Conservation (phyloP, 2,113 vertebrate species). For the Numenius arquata region DNA sequence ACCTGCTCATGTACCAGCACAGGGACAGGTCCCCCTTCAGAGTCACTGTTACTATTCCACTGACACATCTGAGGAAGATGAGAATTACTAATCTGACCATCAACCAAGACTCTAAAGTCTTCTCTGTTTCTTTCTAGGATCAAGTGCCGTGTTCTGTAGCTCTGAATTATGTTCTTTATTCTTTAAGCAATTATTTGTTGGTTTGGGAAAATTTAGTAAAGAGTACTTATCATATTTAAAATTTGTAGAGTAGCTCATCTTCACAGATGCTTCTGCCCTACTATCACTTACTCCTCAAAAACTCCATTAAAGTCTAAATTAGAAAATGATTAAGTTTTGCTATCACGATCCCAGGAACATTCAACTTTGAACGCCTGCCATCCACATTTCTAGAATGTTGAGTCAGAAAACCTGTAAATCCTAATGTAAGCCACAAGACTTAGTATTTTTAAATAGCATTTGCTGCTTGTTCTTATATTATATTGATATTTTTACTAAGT, state of each 20-base stretch:
- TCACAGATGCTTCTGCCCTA: background rate
- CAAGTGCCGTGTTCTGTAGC: background rate
- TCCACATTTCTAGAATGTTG: background rate
- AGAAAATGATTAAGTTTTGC: background rate
- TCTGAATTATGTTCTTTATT: background rate
- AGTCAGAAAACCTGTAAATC: slow-evolving; percentile 23
- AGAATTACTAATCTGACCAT: background rate
- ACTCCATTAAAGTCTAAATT: background rate
- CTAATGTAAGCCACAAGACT: background rate
- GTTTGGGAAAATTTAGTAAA: background rate
- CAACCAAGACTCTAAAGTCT: background rate
- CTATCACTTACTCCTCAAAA: background rate
- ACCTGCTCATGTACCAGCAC: background rate
- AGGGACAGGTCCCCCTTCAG: too few species aligned
- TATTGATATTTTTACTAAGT: background rate
- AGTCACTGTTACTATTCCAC: rapidly evolving
- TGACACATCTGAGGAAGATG: rapidly evolving
- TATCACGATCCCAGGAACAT: background rate
- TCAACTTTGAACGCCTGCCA: background rate
- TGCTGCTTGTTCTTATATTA: background rate
- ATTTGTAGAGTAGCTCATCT: background rate
- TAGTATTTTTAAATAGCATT: background rate
- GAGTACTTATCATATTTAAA: background rate
- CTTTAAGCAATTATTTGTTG: background rate
- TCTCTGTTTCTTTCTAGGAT: background rate